These are phyloP conservation scores for Leptopilina myrica DNA, from an alignment of 2,888 invertebrate species.

Conservation along the genomic window DNA sequence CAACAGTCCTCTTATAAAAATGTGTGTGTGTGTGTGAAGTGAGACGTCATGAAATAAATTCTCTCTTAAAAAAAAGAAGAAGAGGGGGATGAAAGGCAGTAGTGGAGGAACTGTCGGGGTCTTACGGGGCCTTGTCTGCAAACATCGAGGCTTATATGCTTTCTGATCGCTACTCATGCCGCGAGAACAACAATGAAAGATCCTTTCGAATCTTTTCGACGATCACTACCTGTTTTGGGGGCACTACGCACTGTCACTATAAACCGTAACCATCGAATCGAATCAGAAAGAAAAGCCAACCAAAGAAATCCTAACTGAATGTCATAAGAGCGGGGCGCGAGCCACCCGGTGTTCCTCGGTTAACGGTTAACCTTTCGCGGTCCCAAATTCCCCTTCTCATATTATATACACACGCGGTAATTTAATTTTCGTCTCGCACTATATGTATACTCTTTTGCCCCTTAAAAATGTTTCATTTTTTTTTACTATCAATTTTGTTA, in stretches of 20 bases:
- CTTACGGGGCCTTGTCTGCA: slow-evolving; percentile 68
- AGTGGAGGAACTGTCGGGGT: slow-evolving; percentile 60
- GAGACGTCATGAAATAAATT: slow-evolving; percentile 47
- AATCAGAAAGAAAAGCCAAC: slow-evolving; percentile 63
- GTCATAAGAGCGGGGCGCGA: slow-evolving; percentile 48
- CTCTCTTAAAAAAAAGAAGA: slow-evolving; percentile 44
- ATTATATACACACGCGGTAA: too few species aligned
- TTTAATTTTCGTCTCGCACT: too few species aligned
- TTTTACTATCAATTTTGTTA: too few species aligned
- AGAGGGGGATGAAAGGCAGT: slow-evolving; percentile 1
- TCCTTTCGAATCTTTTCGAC: slow-evolving; percentile 23
- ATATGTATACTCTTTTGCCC: too few species aligned
- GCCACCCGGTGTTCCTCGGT: slow-evolving; percentile 55
- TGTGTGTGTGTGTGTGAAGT: slow-evolving; percentile 48
- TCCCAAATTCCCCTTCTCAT: slow-evolving; percentile 45
- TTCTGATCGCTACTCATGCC: slow-evolving; percentile 61
- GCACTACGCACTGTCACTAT: slow-evolving; percentile 56
- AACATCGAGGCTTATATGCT: slow-evolving; percentile 63
- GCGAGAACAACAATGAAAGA: slow-evolving; percentile 58
- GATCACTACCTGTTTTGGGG: slow-evolving; percentile 62
- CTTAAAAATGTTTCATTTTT: too few species aligned
- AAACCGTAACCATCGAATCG: slow-evolving; percentile 69
- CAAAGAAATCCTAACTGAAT: slow-evolving; percentile 37
- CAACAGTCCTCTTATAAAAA: slow-evolving; percentile 7
- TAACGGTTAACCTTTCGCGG: slow-evolving; percentile 43